Evolutionary conservation across 2,888 invertebrate species (phyloP), one percentile per base, ranked within the genome.

Genomic region (Chesias legatella): DNA sequence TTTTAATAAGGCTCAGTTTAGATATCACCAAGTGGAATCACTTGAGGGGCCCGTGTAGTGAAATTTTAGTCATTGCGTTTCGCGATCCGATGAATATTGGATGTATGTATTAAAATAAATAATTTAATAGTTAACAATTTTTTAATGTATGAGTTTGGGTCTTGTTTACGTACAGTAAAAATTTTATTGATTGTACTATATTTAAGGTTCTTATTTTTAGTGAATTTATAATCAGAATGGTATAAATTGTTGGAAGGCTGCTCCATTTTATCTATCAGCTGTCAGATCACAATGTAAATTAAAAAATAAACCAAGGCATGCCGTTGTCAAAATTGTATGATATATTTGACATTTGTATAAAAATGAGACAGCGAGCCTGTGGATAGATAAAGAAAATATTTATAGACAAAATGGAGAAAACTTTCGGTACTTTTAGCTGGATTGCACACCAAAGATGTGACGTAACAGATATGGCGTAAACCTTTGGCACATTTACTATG

Each of bases 41-140:
- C n/a, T n/a, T n/a, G n/a, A n/a, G n/a, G n/a, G n/a, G n/a, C n/a
- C 13, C 13, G 13, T 17, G 13, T 17, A 53, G 62, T 69, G 64
- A 76, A 79, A 73, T 69, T 77, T 81, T 77, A 76, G 80, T 74
- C 81, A 79, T 80, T 81, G 78, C 68, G 51, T 60, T 49, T 17
- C 17, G 6, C 8, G n/a, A 17, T 17, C 17, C 8, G 8, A 30
- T 21, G 7, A 21, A 30, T 21, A 17, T 30, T 20, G 11, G 27
- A 38, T 28, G 22, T 8, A 26, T 30, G 10, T 30, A 29, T 35
- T 20, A 32, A 17, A 24, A 21, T 23, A 29, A 5, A 22, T 26
- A 31, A 23, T 17, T 26, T 22, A 24, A 27, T 20, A 34, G 7
- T 28, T 22, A 28, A 26, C 30, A 7, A 20, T 38, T 33, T 31